Conservation (phyloP, 2,113 vertebrate species). For the Hymenochirus boettgeri region DNA sequence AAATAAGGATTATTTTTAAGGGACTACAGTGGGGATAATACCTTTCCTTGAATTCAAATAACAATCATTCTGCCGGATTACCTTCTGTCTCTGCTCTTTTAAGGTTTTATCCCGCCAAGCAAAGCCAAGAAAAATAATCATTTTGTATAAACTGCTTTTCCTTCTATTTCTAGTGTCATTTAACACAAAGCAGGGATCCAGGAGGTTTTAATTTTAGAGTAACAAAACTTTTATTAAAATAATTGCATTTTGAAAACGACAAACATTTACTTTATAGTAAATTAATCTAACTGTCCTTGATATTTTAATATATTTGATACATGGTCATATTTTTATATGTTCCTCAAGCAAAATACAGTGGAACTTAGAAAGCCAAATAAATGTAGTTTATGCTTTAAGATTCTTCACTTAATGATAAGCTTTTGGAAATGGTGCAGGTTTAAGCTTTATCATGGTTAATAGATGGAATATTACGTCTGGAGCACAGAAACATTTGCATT, state of each 20-base stretch:
- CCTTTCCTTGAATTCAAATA: constrained; percentile 5
- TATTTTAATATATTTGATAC: neutral
- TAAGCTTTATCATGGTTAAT: neutral
- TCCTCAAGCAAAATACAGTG: neutral
- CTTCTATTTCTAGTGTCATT: neutral
- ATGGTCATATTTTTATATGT: neutral
- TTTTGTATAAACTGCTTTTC: neutral
- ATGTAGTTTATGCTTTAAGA: neutral
- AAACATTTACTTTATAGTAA: neutral
- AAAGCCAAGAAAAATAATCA: neutral
- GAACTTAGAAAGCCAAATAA: neutral
- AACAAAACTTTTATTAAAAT: neutral
- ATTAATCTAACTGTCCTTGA: neutral
- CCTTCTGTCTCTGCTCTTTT: constrained; percentile 7
- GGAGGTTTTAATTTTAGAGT: neutral
- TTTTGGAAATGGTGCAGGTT: neutral
- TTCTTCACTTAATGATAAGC: neutral
- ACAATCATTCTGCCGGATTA: constrained; percentile 10
- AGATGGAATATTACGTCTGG: neutral
- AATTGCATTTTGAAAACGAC: neutral
- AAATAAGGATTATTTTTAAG: too few species aligned
- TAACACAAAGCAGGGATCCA: neutral
- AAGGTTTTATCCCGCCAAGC: constrained; percentile 1
- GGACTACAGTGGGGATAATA: neutral
- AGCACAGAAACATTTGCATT: neutral